Evolutionary conservation across 2,113 vertebrate species (phyloP).

Genomic region (Eira barbara): DNA sequence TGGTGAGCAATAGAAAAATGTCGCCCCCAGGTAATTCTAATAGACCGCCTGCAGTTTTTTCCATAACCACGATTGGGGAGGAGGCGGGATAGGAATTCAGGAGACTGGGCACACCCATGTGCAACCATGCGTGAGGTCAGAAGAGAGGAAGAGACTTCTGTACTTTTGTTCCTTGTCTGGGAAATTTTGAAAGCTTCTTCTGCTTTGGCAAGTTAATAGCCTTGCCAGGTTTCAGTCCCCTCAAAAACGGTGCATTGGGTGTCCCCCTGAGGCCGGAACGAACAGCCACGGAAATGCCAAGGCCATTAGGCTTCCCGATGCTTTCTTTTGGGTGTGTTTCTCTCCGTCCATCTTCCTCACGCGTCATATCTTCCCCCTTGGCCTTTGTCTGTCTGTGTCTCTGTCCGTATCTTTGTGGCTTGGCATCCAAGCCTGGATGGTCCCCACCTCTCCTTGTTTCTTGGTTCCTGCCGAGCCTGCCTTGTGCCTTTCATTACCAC

Average conservation of each 20-base stretch:
- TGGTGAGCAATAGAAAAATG: background rate
- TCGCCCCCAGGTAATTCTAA: background rate
- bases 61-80: background rate
- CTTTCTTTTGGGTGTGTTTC: background rate
- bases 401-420: background rate
- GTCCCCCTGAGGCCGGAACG: background rate
- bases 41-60: background rate
- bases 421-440: conserved; percentile 60
- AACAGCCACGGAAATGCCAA: background rate
- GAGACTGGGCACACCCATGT: fast-evolving
- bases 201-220: background rate
- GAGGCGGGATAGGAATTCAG: background rate
- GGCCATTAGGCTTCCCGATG: background rate
- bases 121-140: too few species aligned
- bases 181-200: background rate
- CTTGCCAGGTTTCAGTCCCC: background rate
- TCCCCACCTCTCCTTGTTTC: conserved; percentile 67
- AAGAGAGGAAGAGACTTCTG: background rate
- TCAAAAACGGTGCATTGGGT: background rate
- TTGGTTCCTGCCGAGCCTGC: conserved; percentile 70
- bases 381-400: background rate
- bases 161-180: background rate
- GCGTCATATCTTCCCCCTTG: background rate
- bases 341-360: background rate
- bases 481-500: conserved; percentile 88